Percentiles rank a stretch among this genome's conserved stretches.
Evolutionary conservation across 2,113 vertebrate genomes (phyloP).

Genomic region (Oryzias celebensis): DNA sequence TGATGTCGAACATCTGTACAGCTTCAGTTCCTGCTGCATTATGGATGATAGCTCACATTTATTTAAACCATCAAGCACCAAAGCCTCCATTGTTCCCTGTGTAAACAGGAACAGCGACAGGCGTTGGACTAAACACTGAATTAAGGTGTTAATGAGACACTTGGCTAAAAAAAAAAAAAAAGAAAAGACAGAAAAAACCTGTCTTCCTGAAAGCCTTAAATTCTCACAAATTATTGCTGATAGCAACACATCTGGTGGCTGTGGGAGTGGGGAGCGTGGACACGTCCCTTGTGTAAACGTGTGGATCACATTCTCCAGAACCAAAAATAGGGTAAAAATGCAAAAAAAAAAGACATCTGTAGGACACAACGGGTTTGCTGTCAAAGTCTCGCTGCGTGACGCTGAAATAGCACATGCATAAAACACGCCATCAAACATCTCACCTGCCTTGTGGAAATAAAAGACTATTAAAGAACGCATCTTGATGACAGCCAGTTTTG

Average conservation of each 20-base stretch:
- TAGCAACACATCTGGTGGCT: conserved; percentile 23
- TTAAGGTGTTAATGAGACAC: conserved; percentile 20
- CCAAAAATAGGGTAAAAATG: conserved; percentile 18
- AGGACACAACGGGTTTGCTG: too few relatives aligned
- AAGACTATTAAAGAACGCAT: too few relatives aligned
- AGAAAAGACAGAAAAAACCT: background rate
- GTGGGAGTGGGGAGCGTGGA: background rate
- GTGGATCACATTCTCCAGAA: conserved; percentile 10
- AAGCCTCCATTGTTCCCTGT: conserved; percentile 49
- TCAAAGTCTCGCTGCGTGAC: too few relatives aligned
- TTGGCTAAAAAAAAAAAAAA: background rate
- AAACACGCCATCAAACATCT: too few relatives aligned
- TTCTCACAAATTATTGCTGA: conserved; percentile 6
- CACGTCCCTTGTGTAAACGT: conserved; percentile 7
- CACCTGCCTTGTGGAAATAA: too few relatives aligned
- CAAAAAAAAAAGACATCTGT: background rate
- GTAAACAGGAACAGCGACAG: background rate
- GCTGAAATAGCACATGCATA: too few relatives aligned
- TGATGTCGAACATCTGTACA: conserved; percentile 75
- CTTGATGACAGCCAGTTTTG: too few relatives aligned
- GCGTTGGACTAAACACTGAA: background rate
- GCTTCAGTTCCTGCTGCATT: conserved; percentile 64
- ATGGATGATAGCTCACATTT: conserved; percentile 66
- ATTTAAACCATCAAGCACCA: conserved; percentile 40
- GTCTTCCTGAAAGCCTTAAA: background rate